Conservation (phyloP, 2,113 vertebrate genomes). For the Clarias gariepinus region DNA sequence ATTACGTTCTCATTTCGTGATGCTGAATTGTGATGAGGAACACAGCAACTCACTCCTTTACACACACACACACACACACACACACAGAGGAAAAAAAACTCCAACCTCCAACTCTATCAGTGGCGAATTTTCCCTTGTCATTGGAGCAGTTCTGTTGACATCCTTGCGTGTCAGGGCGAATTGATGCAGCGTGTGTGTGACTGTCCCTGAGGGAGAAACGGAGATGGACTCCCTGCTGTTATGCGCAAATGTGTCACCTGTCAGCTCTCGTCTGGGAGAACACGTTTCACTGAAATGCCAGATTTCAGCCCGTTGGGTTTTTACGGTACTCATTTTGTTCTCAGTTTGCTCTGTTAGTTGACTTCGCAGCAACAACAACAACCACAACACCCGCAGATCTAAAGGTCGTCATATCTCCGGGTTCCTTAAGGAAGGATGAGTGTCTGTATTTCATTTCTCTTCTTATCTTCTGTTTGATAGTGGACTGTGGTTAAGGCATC, state of each 20-base stretch:
- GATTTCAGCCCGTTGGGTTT: neutral
- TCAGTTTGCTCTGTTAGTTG: neutral
- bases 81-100: neutral
- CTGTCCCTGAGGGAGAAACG: slow-evolving; percentile 32
- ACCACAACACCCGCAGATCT: neutral
- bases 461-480: neutral
- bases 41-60: neutral
- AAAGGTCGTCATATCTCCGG: neutral
- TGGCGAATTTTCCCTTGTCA: slow-evolving; percentile 28
- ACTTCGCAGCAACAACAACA: neutral
- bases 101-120: slow-evolving; percentile 20
- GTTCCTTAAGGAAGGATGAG: neutral
- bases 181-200: slow-evolving; percentile 11
- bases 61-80: neutral
- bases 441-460: neutral
- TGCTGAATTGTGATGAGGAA: neutral
- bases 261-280: slow-evolving; percentile 38
- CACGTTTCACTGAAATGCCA: slow-evolving; percentile 21
- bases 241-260: slow-evolving; percentile 47
- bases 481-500: neutral
- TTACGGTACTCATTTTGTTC: neutral
- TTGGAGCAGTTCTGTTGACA: slow-evolving; percentile 23
- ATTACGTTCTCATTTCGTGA: slow-evolving; percentile 18
- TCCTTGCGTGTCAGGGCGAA: slow-evolving; percentile 3
- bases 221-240: slow-evolving; percentile 45